Evolutionary conservation across 2,113 vertebrate genomes (phyloP).

Genomic region (Corvus hawaiiensis): DNA sequence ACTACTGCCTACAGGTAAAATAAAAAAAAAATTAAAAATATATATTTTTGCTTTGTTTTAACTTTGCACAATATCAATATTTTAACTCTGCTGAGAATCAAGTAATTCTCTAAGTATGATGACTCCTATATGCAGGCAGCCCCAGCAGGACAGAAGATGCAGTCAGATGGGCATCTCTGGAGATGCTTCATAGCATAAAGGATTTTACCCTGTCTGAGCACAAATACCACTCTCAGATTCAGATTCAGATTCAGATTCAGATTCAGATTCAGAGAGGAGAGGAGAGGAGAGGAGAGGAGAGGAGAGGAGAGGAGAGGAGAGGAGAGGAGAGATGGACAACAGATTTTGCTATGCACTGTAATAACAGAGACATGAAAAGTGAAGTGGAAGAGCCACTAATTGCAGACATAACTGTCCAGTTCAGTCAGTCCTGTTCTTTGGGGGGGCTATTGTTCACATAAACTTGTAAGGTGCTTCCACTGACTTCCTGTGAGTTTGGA

Average conservation of each 20-base stretch:
- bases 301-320: no score
- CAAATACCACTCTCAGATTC: not conserved
- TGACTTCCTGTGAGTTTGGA: not conserved
- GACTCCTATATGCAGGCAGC: not conserved
- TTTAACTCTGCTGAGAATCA: not conserved
- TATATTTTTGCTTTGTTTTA: not conserved
- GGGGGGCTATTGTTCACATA: not conserved
- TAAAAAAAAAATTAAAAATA: not conserved
- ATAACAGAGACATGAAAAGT: not conserved
- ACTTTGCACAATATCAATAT: not conserved
- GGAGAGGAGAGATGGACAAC: not conserved
- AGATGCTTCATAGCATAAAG: not conserved
- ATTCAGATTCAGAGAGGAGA: not conserved
- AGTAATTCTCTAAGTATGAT: conserved; percentile 5
- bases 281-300: no score
- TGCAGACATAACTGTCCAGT: not conserved
- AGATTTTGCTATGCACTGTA: not conserved
- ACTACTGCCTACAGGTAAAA: not conserved
- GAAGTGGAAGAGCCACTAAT: not conserved
- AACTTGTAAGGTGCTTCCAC: not conserved
- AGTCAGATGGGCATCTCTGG: conserved; percentile 2
- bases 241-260: no score
- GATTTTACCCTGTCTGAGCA: not conserved
- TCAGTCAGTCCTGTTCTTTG: not conserved
- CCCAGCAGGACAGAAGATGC: not conserved